A percentile compares a stretch with the other conserved stretches of the same genome.
phyloP scores from a whole-genome alignment of 1,140 invertebrate species.

The Anoplophora glabripennis region DNA sequence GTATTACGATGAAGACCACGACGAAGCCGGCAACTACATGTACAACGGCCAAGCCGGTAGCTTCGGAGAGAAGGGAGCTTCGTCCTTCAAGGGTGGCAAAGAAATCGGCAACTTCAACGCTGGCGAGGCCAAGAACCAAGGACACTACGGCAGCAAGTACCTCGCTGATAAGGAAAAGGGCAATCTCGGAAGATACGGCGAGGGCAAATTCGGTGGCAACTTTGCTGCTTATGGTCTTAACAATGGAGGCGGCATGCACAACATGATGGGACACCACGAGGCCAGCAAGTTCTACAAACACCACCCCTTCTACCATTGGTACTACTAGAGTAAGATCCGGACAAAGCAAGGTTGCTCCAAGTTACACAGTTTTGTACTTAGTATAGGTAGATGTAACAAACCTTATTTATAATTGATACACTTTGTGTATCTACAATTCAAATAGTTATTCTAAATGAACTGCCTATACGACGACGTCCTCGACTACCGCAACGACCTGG shows the following conservation, averaged over 20 bases:
- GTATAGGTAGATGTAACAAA: no score
- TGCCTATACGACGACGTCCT: constrained; percentile 14
- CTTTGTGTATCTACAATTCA: background rate
- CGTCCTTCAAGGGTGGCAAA: constrained; percentile 55
- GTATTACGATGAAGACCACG: constrained; percentile 64
- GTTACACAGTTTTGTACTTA: no score
- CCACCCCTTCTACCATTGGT: constrained; percentile 27
- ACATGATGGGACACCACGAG: constrained; percentile 54
- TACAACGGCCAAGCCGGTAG: constrained; percentile 51
- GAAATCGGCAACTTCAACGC: constrained; percentile 55
- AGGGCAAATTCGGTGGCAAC: constrained; percentile 55
- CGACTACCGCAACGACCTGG: constrained; percentile 8
- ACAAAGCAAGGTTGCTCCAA: background rate
- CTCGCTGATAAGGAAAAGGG: constrained; percentile 54
- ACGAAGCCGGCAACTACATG: constrained; percentile 57
- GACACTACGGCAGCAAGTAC: constrained; percentile 54
- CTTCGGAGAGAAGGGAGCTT: constrained; percentile 55
- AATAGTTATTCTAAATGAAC: background rate
- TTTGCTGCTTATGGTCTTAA: constrained; percentile 54
- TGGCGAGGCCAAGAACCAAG: constrained; percentile 55
- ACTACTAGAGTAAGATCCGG: constrained; percentile 6
- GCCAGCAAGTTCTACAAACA: constrained; percentile 26
- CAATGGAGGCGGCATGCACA: constrained; percentile 57
- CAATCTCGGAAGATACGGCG: constrained; percentile 56
- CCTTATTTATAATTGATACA: no score